phyloP scores from a whole-genome alignment of 2,797 vertebrate genomes.

The Chaunax sp. region DNA sequence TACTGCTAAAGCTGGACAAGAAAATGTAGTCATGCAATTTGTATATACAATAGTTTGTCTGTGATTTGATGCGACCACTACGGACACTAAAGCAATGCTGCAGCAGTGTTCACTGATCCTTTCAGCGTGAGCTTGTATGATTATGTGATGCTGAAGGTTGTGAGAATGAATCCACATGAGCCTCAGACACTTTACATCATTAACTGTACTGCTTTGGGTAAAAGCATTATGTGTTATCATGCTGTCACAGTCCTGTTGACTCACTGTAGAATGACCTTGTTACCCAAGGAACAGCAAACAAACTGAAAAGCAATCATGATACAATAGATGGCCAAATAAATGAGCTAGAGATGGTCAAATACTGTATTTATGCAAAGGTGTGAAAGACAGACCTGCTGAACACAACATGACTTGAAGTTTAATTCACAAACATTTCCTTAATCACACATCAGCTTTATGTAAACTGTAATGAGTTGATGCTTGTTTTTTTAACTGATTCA shows the following conservation, averaged over 20 bases:
- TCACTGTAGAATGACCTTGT: background rate
- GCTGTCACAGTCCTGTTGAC: conserved; percentile 1
- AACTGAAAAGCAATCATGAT: background rate
- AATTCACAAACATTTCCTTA: conserved; percentile 8
- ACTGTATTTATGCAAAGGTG: conserved; percentile 6
- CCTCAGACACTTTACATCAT: background rate
- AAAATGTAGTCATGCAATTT: background rate
- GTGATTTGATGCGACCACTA: background rate
- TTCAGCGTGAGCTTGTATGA: too few species aligned
- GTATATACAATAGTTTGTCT: background rate
- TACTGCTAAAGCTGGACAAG: background rate
- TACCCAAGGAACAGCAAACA: background rate
- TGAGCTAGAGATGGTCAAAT: conserved; percentile 1
- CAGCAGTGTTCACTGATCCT: background rate
- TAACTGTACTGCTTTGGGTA: background rate
- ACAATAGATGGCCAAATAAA: background rate
- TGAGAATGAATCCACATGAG: conserved; percentile 6
- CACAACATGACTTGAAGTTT: conserved; percentile 49
- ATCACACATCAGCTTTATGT: conserved; percentile 33
- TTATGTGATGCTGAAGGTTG: background rate
- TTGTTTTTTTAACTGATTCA: conserved; percentile 11
- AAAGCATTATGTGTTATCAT: background rate
- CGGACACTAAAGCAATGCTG: conserved; percentile 13
- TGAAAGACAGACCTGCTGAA: background rate
- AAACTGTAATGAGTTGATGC: background rate